Conservation (phyloP, 2,113 vertebrate genomes). For the Mixornis gularis region DNA sequence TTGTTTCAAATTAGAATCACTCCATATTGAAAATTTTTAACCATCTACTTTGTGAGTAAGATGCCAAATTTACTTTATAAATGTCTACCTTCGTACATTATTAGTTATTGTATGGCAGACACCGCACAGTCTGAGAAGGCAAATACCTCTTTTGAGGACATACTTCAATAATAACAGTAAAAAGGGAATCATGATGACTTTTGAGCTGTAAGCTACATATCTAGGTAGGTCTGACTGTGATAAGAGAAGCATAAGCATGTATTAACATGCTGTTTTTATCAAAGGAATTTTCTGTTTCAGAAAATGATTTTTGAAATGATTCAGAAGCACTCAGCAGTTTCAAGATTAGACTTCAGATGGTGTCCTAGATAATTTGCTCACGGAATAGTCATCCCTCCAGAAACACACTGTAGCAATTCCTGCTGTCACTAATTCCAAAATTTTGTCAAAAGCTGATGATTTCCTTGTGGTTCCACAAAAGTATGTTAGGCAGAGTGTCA, state of each 20-base stretch:
- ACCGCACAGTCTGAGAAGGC: neutral
- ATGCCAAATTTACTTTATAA: neutral
- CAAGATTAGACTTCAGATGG: neutral
- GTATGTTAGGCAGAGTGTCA: neutral
- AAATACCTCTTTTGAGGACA: neutral
- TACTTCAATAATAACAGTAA: neutral
- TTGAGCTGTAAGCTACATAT: neutral
- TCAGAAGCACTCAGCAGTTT: neutral
- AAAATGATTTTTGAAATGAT: neutral
- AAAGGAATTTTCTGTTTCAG: constrained; percentile 11
- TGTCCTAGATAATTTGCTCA: neutral
- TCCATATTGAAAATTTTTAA: neutral
- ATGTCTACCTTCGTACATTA: neutral
- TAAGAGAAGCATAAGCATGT: neutral
- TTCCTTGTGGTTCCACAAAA: neutral
- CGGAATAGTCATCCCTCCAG: neutral
- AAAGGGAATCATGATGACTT: neutral
- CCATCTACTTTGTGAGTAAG: neutral
- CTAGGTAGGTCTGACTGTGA: neutral
- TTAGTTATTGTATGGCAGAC: neutral
- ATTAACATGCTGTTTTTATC: constrained; percentile 1
- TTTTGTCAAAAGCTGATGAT: neutral
- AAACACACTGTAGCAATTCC: neutral
- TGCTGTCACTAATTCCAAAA: neutral
- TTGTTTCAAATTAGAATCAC: neutral